Base-by-base conservation (phyloP, 2,888 invertebrate genomes). In the Calameuta pallipes region DNA sequence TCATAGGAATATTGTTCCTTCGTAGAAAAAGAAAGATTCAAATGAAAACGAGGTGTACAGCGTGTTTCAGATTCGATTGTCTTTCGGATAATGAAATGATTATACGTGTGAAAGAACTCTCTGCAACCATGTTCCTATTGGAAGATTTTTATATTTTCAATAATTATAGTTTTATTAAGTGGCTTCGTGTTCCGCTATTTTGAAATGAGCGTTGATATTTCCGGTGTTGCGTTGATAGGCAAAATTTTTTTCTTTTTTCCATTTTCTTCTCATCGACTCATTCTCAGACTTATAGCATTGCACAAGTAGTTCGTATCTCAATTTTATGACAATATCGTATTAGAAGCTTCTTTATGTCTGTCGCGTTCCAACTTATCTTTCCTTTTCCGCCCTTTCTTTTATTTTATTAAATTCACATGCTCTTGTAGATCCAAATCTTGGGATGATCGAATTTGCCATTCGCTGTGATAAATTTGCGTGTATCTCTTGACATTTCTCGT, bases 391-490 rank as follows among this genome's bases (percentile, higher is more conserved):
- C n/a, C 73, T 76, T 69, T 69, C 0, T 33, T 69, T 76, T 56
- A 78, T 75, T 77, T 71, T 69, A 56, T 75, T 34, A 69, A 74
- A 75, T 37, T 71, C 69, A 75, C 73, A 34, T 78, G 74, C 74
- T 79, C 75, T 79, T 79, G 73, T 76, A 74, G 68, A 33, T 75
- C 41, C 70, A 78, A 79, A 78, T 81, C 77, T 75, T 70, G 70
- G 85, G 86, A 86, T 87, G 85, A 88, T 90, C 87, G 88, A 88
- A 89, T 82, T 84, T 89, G 89, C 87, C 81, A 88, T 87, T 85
- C 85, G 87, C 86, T 88, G 85, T 86, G 80, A 84, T 83, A 79
- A 84, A 81, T 85, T 85, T 84, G 79, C 81, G 82, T 75, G 81
- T 84, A 82, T 85, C 80, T 83, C 79, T 34, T 74, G 74, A 30